Evolutionary conservation across 37 sponge, comb jelly and placozoan species (phyloP), one percentile per base, ranked within the genome.

Genomic region (Lycopodina hypogea): DNA sequence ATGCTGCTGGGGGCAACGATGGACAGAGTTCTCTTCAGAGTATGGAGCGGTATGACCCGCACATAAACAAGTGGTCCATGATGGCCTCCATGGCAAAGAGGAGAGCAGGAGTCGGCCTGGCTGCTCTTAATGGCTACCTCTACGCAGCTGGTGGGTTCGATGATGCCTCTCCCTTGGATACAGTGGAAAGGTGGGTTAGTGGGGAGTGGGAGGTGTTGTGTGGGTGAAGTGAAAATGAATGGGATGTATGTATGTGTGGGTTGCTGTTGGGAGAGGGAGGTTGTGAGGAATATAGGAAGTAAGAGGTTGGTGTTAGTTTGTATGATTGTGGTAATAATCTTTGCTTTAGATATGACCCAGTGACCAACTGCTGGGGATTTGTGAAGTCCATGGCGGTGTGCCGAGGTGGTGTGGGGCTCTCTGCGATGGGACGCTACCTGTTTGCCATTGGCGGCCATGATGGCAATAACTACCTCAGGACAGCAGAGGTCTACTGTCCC

Each of bases 121-220:
- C 93, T 12, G 81, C 90, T 2, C 81, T 92, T n/a, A 83, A 87
- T 81, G 96, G 96, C 30, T 91, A 81, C 70, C 77, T 95, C 1
- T 92, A 91, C 77, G 96, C 96, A 35, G 96, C 92, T 63, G 96
- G 96, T n/a, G 96, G 96, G 24, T 95, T 95, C 84, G 96, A 89
- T 41, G 96, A 95, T 81, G 92, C 93, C 3, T 89, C 90, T 0
- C 96, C 96, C 2, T 66, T 95, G 40, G 84, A 89, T 42, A 90
- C 88, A 30, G 93, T 86, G 30, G 96, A 95, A 52, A 86, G 93
- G 94, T 89, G 74, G 26, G 50, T 68, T 8, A 35, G 69, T 68
- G 40, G 28, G 69, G 37, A 24, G 9, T 15, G 23, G 26, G 9
- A 24, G 11, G 63, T 62, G 26, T 62, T 15, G 15, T 52, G 53